Evolutionary conservation across 2,797 vertebrate species (phyloP), one percentile per base, ranked within the genome.

Genomic region (Melanotaenia boesemani): DNA sequence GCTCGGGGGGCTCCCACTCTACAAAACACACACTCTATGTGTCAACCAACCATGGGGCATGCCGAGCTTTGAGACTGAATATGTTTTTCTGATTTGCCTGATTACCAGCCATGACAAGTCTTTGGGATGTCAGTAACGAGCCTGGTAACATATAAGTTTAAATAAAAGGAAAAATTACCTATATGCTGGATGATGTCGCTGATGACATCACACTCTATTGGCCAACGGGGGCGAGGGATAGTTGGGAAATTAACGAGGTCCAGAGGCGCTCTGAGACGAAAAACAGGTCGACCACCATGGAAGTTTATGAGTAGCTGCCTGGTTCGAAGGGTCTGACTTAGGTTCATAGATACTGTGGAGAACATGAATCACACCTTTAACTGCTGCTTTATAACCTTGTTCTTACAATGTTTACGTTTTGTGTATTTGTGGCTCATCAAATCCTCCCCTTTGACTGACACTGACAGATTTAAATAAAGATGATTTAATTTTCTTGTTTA

Each of bases 191-290:
- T 87, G 0, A 48, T 58, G 59, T 96, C 96, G 8, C 88, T 71
- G 81, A 97, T 93, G 86, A 99, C 96, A 77, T 97, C 96, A 56
- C 97, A 96, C 80, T 98, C 97, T 5, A 93, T 36, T 0, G 98
- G 97, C 97, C 97, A 99, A 20, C 92, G 92, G 4, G 92, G 91
- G 1, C 80, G 81, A 28, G 48, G 81, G 1, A 44, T 46, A 0
- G 89, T 89, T 18, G 94, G 88, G 41, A 95, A 76, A 58, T 91
- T 85, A 1, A 96, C 95, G 54, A 96, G 92, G 63, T 94, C 92
- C 68, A 70, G 81, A 0, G 95, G 96, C 55, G 96, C 93, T 63
- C 91, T 91, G 24, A 97, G 94, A 12, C 91, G 94, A 6, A 90
- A 91, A 60, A 91, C 58, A 7, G 84, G 83, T 6, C 80, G 77